Conservation (phyloP, 1,140 invertebrate genomes). For the Doryteuthis pealeii region DNA sequence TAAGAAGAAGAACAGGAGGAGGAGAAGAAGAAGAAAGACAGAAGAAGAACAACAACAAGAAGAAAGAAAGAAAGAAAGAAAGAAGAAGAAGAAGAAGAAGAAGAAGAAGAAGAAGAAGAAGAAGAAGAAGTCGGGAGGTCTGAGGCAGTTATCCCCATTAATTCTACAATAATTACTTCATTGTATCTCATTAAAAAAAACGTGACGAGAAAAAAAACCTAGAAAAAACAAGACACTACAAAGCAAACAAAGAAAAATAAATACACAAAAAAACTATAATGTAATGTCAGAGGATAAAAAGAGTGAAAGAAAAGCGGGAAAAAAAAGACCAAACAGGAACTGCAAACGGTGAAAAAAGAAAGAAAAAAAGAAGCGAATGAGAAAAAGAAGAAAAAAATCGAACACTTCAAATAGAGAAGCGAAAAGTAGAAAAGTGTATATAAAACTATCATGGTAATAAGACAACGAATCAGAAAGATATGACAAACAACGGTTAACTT, state of each 20-base stretch:
- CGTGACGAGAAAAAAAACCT: background rate
- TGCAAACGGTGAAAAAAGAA: background rate
- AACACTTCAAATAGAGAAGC: no score
- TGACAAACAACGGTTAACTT: no score
- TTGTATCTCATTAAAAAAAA: no score
- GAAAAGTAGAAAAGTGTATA: no score
- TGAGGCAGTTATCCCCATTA: no score
- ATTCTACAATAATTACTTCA: no score
- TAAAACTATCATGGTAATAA: no score
- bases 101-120: background rate
- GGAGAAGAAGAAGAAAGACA: background rate
- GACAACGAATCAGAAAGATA: no score
- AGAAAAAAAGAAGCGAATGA: background rate
- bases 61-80: background rate
- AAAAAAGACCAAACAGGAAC: background rate
- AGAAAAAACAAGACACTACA: background rate
- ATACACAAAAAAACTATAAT: background rate
- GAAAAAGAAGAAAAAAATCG: background rate
- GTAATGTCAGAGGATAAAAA: background rate
- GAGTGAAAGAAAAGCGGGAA: background rate
- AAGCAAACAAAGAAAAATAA: background rate
- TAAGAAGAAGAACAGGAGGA: background rate
- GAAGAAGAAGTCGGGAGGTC: no score
- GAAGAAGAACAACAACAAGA: background rate
- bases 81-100: background rate